phyloP scores from a whole-genome alignment of 2,888 invertebrate species.

The Gerris lacustris region DNA sequence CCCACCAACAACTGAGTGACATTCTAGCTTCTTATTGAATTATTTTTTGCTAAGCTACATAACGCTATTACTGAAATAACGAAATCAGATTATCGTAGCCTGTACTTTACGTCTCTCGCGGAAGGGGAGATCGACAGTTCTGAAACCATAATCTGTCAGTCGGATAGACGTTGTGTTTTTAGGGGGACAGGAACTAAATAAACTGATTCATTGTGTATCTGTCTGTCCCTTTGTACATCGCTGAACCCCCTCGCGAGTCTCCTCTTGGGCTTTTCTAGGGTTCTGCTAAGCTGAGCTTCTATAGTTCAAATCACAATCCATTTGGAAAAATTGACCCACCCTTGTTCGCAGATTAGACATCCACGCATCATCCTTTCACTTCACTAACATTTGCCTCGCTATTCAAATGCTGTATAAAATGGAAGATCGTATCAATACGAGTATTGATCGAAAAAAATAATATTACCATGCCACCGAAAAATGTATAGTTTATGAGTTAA shows the following conservation, averaged over 20 bases:
- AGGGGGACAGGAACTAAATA: background rate
- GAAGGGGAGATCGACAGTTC: background rate
- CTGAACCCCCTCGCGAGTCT: background rate
- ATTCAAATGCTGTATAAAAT: too few species aligned
- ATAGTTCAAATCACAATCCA: background rate
- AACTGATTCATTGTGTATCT: background rate
- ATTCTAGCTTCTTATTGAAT: background rate
- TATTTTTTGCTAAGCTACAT: background rate
- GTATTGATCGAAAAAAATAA: too few species aligned
- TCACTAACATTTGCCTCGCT: too few species aligned
- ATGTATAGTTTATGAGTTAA: too few species aligned
- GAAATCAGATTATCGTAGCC: too few species aligned
- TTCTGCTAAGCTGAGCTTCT: background rate
- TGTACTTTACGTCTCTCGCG: background rate
- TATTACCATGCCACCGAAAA: too few species aligned
- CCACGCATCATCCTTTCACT: too few species aligned
- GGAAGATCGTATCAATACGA: too few species aligned
- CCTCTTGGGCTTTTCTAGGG: background rate
- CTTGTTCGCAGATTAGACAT: background rate
- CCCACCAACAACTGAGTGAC: too few species aligned
- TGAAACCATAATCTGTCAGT: background rate
- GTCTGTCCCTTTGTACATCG: background rate
- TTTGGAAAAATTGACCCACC: background rate
- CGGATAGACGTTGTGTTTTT: constrained; percentile 1
- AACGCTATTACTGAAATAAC: too few species aligned